phyloP scores from a whole-genome alignment of 92 coral and sea anemone species.

The Porites lobata region DNA sequence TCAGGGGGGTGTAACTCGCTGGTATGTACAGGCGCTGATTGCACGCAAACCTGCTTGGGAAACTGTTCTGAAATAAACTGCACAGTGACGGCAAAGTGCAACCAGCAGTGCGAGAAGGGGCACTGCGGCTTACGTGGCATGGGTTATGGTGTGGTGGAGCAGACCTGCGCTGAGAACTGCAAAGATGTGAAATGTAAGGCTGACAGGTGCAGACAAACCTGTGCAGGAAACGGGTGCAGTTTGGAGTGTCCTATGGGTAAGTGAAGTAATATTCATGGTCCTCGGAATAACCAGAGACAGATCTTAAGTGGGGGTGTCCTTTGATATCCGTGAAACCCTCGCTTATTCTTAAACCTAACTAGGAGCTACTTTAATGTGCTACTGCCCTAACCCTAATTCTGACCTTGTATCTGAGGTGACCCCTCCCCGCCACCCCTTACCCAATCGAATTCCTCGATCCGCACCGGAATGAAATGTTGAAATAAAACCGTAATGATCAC shows the following conservation, averaged over 20 bases:
- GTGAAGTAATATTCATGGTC: neutral
- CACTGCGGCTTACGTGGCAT: slow-evolving; percentile 47
- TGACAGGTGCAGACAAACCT: slow-evolving; percentile 58
- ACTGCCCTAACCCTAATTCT: too few species aligned
- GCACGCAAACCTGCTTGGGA: slow-evolving; percentile 62
- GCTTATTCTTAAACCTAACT: too few species aligned
- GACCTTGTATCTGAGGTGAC: too few species aligned
- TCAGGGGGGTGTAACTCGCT: slow-evolving; percentile 47
- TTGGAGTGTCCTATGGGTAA: slow-evolving; percentile 48
- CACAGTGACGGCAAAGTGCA: slow-evolving; percentile 49
- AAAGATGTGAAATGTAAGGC: slow-evolving; percentile 46
- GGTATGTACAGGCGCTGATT: slow-evolving; percentile 56
- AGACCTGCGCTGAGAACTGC: slow-evolving; percentile 66
- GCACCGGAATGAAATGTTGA: too few species aligned
- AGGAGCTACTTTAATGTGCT: too few species aligned
- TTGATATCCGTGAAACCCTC: too few species aligned
- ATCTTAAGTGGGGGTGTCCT: too few species aligned
- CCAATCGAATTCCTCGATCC: too few species aligned
- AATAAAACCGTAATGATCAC: too few species aligned
- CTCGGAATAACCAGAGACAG: neutral
- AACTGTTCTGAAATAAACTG: slow-evolving; percentile 43
- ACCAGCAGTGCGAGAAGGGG: slow-evolving; percentile 78
- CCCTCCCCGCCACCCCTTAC: too few species aligned
- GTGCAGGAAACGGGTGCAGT: slow-evolving; percentile 66
- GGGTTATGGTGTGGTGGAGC: slow-evolving; percentile 44